Evolutionary conservation across 2,888 invertebrate genomes (phyloP).

Genomic region (Aspidiotus destructor): DNA sequence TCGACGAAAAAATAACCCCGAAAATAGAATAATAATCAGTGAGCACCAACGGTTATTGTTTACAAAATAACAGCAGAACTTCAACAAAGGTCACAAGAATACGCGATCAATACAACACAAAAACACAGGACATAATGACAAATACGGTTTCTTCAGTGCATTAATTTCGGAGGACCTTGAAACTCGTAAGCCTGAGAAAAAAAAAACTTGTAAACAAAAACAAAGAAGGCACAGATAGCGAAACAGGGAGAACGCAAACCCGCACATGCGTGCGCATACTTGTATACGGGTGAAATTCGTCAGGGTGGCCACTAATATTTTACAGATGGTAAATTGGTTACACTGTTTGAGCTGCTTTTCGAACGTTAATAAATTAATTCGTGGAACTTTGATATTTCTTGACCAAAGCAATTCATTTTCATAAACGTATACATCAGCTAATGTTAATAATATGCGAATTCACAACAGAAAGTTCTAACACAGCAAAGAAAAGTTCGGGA

Average conservation of each 20-base stretch:
- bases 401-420: too few species aligned
- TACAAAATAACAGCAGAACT: conserved; percentile 21
- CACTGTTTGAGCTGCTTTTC: too few species aligned
- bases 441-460: too few species aligned
- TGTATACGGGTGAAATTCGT: too few species aligned
- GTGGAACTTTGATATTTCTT: too few species aligned
- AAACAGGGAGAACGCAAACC: background rate
- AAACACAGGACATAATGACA: conserved; percentile 28
- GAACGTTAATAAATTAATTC: too few species aligned
- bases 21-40: background rate
- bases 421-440: too few species aligned
- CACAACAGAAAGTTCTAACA: too few species aligned
- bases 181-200: conserved; percentile 6
- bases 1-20: background rate
- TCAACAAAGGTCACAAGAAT: conserved; percentile 27
- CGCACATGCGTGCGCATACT: too few species aligned
- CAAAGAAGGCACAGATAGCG: conserved; percentile 29
- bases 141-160: conserved; percentile 25
- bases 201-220: conserved; percentile 33
- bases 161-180: conserved; percentile 32
- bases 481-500: too few species aligned
- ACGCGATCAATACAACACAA: conserved; percentile 27
- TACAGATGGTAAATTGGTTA: too few species aligned
- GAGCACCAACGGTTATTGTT: conserved; percentile 30
- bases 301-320: too few species aligned